phyloP scores from a whole-genome alignment of 2,113 vertebrate species.

The Oreotrochilus melanogaster region DNA sequence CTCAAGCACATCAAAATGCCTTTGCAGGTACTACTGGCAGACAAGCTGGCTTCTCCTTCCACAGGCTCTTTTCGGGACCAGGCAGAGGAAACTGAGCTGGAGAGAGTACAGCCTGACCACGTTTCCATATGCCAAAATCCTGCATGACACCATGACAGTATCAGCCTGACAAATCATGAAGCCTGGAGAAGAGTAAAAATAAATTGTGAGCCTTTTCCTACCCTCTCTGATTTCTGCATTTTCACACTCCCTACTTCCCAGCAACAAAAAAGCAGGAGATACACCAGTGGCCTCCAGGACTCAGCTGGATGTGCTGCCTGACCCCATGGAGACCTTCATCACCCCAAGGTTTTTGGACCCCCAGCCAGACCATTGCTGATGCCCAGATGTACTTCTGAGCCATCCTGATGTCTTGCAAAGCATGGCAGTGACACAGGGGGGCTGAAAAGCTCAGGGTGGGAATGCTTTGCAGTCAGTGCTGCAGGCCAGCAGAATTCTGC shows the following conservation, averaged over 20 bases:
- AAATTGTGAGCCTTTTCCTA: neutral
- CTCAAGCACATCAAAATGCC: fast-evolving
- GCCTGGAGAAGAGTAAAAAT: neutral
- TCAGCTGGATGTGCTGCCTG: neutral
- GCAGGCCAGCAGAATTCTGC: neutral
- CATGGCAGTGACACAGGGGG: neutral
- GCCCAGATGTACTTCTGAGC: neutral
- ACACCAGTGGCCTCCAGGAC: neutral
- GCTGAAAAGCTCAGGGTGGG: neutral
- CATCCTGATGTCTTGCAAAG: neutral
- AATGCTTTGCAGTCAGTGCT: neutral
- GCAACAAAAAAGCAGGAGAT: neutral
- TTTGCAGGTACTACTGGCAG: neutral
- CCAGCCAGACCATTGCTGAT: neutral
- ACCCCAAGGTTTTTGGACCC: neutral
- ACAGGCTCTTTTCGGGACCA: neutral
- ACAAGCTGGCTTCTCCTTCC: neutral
- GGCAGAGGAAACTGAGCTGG: neutral
- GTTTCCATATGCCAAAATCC: neutral
- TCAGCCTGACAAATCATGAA: neutral
- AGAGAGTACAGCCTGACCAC: neutral
- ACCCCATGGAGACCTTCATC: neutral
- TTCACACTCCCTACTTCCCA: neutral
- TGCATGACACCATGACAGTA: neutral
- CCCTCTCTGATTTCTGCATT: neutral